Evolutionary conservation across 2,888 invertebrate genomes (phyloP), one percentile per base, ranked within the genome.

Genomic region (Oeneis ivallda): DNA sequence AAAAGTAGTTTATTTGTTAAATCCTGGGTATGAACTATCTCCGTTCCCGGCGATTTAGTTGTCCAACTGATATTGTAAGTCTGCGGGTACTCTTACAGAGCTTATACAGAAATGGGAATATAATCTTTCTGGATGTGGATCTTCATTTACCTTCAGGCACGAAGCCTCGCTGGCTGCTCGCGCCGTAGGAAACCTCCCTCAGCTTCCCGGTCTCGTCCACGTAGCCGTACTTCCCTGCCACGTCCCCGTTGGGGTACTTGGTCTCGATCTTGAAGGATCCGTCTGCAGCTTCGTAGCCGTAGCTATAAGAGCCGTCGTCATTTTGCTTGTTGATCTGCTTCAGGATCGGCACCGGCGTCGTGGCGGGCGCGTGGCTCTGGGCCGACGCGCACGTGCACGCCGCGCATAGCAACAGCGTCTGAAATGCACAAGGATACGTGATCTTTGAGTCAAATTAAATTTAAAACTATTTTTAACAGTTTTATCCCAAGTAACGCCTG

Each of bases 201-300:
- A 93, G 76, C 75, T 93, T 94, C 0, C 97, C 97, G 32, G 87
- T 89, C 76, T 95, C 96, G 74, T 97, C 97, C 0, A 96, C 93
- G 81, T 97, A 97, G n/a, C 97, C 97, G 77, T 97, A 97, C 82
- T 97, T 97, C 67, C 97, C 97, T 60, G 94, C 95, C 0, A 97
- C 96, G 77, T 97, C 96, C 0, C 97, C 97, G 54, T 93, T 95
- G 0, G 96, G 93, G 76, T 96, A 96, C 84, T 97, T 97, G 0
- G 97, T 96, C 83, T 97, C 97, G 70, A 97, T 96, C 87, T 97
- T 97, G 90, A 96, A 97, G 58, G 95, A 94, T 10, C 96, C 96
- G 78, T 97, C 97, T 0, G 96, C 97, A 0, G 94, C 96, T 84
- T 97, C 97, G 84, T 96, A 97, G 0, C 97, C 97, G 78, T 95